Evolutionary conservation across 2,113 vertebrate genomes (phyloP), one percentile per base, ranked within the genome.

Genomic region (Anoplopoma fimbria): DNA sequence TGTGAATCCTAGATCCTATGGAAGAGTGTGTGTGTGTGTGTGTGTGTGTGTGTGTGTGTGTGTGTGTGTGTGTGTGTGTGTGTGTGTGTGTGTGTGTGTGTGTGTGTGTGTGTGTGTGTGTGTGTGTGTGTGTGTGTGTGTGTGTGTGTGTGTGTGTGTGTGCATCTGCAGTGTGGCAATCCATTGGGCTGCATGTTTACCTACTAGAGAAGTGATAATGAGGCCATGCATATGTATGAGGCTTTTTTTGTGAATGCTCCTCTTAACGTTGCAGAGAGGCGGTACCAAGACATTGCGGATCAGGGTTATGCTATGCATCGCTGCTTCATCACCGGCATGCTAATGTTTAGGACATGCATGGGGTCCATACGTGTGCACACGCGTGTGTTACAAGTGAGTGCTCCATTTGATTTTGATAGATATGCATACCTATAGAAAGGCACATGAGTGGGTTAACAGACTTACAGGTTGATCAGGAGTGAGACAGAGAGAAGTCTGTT

Each of bases 211-310:
- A 77, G 72, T 68, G 73, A 19, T 84, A 88, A 90, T 83, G 69
- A 80, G 75, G 23, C 40, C 84, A 79, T 81, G 82, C 78, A 85
- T 89, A 88, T 90, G 84, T 58, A 90, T 86, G 74, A 85, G 33
- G 36, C 9, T 38, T n/a, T n/a, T n/a, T n/a, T 79, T 77, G 57
- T n/a, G 3, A 82, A 80, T 21, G 6, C 61, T 29, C 68, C 75
- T 70, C 27, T 78, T 79, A 84, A 85, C 6, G 61, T 79, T 88
- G 81, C 79, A 85, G 81, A 85, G 81, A 88, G 85, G 79, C 64
- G 75, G 86, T 75, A 79, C 69, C 55, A 71, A 69, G 64, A 84
- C 60, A 65, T 68, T 69, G 64, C 68, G 40, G 57, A 79, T 87
- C 69, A 69, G 27, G 51, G 31, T 74, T 49, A 36, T 6, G 33